phyloP scores from a whole-genome alignment of 2,797 vertebrate species.

The Peromyscus aztecus region DNA sequence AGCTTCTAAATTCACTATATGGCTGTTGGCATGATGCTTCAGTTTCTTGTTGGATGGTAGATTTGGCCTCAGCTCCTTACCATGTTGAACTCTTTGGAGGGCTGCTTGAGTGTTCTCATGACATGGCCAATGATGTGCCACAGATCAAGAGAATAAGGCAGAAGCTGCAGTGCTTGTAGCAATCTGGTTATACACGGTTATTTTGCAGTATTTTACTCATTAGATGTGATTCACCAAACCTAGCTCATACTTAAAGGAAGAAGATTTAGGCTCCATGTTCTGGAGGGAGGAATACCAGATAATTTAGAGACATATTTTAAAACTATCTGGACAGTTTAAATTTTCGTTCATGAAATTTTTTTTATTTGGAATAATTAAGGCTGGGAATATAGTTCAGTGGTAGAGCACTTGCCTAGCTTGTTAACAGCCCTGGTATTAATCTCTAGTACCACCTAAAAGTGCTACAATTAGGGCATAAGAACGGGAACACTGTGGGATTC shows the following conservation, averaged over 20 bases:
- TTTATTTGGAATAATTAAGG: background rate
- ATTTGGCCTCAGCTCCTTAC: background rate
- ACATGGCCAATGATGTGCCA: background rate
- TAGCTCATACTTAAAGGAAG: background rate
- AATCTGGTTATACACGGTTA: background rate
- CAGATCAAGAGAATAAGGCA: background rate
- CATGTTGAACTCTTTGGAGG: no score
- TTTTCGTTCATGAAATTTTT: background rate
- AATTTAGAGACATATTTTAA: conserved; percentile 25
- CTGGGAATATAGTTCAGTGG: background rate
- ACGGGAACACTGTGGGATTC: background rate
- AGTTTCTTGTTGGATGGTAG: background rate
- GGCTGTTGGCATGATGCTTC: background rate
- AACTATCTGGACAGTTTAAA: background rate
- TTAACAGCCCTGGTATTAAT: background rate
- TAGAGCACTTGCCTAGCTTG: background rate
- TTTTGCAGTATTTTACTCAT: background rate
- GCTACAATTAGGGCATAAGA: background rate
- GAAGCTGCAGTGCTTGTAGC: background rate
- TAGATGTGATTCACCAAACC: background rate
- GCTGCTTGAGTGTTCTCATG: background rate
- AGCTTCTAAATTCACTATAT: rapidly evolving
- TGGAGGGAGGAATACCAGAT: background rate
- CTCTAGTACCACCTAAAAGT: background rate
- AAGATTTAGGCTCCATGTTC: background rate